A percentile compares a stretch with the other conserved stretches of the same genome.
Evolutionary conservation across 2,113 vertebrate species (phyloP).

Genomic region (Chaenogobius annularis): DNA sequence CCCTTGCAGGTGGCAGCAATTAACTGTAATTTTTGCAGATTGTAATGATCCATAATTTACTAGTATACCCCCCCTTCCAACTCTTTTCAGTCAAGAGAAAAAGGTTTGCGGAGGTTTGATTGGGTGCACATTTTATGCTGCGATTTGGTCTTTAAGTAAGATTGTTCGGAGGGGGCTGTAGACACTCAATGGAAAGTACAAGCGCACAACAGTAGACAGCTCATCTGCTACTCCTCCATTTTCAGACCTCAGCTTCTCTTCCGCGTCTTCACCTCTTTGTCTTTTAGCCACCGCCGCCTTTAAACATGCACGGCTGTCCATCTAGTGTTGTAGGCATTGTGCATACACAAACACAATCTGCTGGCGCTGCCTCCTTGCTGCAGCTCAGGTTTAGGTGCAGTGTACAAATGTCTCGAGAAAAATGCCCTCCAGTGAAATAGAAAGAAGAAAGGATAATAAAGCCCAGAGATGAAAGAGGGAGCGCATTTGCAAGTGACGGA

Average conservation of each 20-base stretch:
- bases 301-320: conserved; percentile 64
- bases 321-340: conserved; percentile 63
- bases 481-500: conserved; percentile 72
- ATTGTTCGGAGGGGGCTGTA: conserved; percentile 59
- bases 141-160: conserved; percentile 66
- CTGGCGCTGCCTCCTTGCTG: conserved; percentile 34
- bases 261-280: conserved; percentile 54
- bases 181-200: conserved; percentile 50
- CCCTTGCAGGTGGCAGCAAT: conserved; percentile 86
- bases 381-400: conserved; percentile 45
- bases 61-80: conserved; percentile 70
- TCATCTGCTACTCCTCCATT: conserved; percentile 44
- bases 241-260: conserved; percentile 34
- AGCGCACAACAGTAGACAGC: conserved; percentile 42
- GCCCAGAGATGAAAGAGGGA: conserved; percentile 70
- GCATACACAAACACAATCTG: conserved; percentile 30
- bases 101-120: conserved; percentile 74
- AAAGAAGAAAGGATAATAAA: conserved; percentile 63
- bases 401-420: conserved; percentile 69
- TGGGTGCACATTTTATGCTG: conserved; percentile 73
- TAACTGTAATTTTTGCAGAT: conserved; percentile 83
- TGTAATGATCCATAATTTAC: conserved; percentile 81
- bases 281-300: conserved; percentile 50
- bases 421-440: conserved; percentile 61
- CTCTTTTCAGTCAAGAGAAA: conserved; percentile 73